Base-by-base conservation (phyloP, 1,140 invertebrate species). In the Aricia agestis region DNA sequence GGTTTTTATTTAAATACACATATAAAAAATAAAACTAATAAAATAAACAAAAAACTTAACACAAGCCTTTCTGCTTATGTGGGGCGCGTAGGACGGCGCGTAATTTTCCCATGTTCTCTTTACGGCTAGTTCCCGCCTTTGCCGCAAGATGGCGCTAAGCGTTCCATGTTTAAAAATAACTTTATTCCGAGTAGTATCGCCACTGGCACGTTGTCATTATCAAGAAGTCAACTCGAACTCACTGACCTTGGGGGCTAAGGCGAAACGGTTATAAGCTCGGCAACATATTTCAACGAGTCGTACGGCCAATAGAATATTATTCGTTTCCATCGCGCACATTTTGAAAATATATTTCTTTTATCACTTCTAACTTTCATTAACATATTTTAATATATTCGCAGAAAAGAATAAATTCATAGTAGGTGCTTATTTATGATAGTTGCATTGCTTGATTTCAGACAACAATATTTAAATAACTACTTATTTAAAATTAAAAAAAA, bases 241-340 rank as follows among this genome's bases (percentile, higher is more conserved):
- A 81, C 83, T 83, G 85, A 82, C 87, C 87, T 90, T 90, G 87
- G 75, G 36, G 71, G 83, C 81, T 87, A 87, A 90, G 79, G 80
- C 82, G 82, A 84, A 83, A 87, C 79, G 76, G 84, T 84, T 79
- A 79, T 81, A 83, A 82, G 82, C 79, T 80, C 73, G 75, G 76
- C 76, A 76, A 76, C 72, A 77, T 82, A 80, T 82, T 82, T 83
- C 78, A 52, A 52, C 45, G 45, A 52, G 11, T 52, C 45, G 13
- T 52, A 52, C 13, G 13, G 45, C 9, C 42, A 45, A 52, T 52
- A 13, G 45, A 52, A 52, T 52, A 52, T 52, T 52, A 52, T 52
- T 13, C 45, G 45, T 52, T 52, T 13, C 45, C 9, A 9, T 9
- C 10, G 42, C 10, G 13, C 42, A 52, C 4, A 52, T 52, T 52